Percentiles rank a stretch among this genome's conserved stretches.
phyloP scores from a whole-genome alignment of 2,113 vertebrate species.

The Clinocottus analis region DNA sequence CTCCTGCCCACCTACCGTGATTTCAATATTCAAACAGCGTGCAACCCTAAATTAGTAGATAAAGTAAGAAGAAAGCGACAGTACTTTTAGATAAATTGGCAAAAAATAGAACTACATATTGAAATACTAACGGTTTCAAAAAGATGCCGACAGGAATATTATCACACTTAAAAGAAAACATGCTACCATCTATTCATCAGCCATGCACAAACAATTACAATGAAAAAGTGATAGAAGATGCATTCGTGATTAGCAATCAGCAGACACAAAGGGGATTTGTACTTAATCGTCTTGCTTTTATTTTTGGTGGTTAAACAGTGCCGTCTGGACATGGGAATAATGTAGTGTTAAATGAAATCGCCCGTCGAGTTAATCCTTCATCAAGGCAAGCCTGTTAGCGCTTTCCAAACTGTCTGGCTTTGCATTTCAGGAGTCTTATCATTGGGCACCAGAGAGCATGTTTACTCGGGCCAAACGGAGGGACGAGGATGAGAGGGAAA shows the following conservation, averaged over 20 bases:
- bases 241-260: slow-evolving; percentile 18
- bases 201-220: neutral
- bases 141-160: neutral
- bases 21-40: slow-evolving; percentile 73
- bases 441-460: slow-evolving; percentile 54
- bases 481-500: slow-evolving; percentile 31
- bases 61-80: slow-evolving; percentile 46
- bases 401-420: slow-evolving; percentile 58
- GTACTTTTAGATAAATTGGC: slow-evolving; percentile 18
- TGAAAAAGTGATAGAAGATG: slow-evolving; percentile 6
- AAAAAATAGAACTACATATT: neutral
- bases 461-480: slow-evolving; percentile 61
- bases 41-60: slow-evolving; percentile 64
- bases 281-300: slow-evolving; percentile 38
- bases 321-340: slow-evolving; percentile 27
- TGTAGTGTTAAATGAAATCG: slow-evolving; percentile 42
- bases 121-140: neutral
- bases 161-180: neutral
- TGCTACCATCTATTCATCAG: neutral
- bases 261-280: slow-evolving; percentile 12
- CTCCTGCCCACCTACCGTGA: slow-evolving; percentile 75
- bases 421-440: slow-evolving; percentile 64
- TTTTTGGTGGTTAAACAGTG: slow-evolving; percentile 24
- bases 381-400: slow-evolving; percentile 44
- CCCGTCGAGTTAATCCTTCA: slow-evolving; percentile 49